Evolutionary conservation across 2,113 vertebrate species (phyloP).

Genomic region (Hiodon tergisus): DNA sequence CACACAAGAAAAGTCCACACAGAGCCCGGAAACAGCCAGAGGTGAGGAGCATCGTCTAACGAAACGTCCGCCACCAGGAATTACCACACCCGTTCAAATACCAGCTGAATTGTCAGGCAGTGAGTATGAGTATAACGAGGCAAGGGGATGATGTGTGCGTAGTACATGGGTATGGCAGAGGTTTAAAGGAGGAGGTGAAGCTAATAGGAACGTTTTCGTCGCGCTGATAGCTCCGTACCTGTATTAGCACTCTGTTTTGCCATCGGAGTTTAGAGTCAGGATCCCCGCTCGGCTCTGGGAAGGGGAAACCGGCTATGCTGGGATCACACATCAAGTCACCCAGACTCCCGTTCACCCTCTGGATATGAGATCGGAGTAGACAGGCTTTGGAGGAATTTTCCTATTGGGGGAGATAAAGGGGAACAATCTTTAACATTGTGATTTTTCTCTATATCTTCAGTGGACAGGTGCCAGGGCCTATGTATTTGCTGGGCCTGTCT

Average conservation of each 20-base stretch:
- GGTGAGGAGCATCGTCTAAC: no score
- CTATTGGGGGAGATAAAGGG: slow-evolving; percentile 27
- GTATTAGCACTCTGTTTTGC: slow-evolving; percentile 52
- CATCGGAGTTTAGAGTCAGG: slow-evolving; percentile 57
- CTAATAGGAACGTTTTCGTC: no score
- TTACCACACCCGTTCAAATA: no score
- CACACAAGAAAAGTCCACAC: not conserved
- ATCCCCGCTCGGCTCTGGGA: slow-evolving; percentile 31
- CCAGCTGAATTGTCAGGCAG: no score
- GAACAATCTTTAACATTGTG: not conserved
- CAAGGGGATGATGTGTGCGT: no score
- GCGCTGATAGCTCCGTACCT: slow-evolving; percentile 36
- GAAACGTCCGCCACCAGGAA: no score
- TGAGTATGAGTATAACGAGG: no score
- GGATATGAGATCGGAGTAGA: slow-evolving; percentile 51
- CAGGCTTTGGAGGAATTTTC: slow-evolving; percentile 28
- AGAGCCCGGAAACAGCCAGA: not conserved
- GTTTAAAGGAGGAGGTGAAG: not conserved
- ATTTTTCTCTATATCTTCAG: no score
- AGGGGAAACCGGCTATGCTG: slow-evolving; percentile 32
- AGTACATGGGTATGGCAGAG: not conserved
- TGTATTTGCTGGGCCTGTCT: no score
- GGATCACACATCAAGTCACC: slow-evolving; percentile 57
- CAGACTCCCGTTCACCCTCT: slow-evolving; percentile 55
- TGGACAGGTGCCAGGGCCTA: no score